Base-by-base conservation (phyloP, 2,113 vertebrate species). In the Craseonycteris thonglongyai region DNA sequence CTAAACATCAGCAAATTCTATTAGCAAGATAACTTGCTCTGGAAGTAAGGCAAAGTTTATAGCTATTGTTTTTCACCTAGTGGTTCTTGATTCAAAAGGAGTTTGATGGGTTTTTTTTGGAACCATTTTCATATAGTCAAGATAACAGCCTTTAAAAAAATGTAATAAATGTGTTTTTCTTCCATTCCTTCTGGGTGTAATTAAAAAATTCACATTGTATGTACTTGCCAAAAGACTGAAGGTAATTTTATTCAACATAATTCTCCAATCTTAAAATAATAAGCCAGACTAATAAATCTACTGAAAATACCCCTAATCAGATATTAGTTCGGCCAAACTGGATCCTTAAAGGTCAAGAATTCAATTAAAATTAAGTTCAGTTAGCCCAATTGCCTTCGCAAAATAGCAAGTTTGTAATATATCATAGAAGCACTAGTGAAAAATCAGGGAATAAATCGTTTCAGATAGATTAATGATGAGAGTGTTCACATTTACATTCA, bases 331-430 rank as follows among this genome's bases (percentile, higher is more conserved):
- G 61, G 88, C 42, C 78, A 94, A 96, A 86, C 86, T 93, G 47
- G 54, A 79, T 93, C 40, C 63, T 90, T 93, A 93, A 97, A 96
- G 95, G 90, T 95, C 61, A 97, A 94, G 92, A 90, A 93, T 95
- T 84, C 90, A 94, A 93, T 96, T 91, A 91, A 96, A 94, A 96
- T 96, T 95, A 84, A 33, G 61, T 66, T 26, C 16, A 95, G 75
- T 15, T 59, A 92, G 28, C 18, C 58, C 47, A 82, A 69, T 40
- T 95, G 33, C 88, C 63, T 93, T 96, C 89, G 87, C 40, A 93
- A 91, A 95, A 96, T 86, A 68, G 10, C 68, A 83, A 91, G 33
- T 82, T 86, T 88, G 22, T 88, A 96, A 90, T 63, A n/a, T 4
- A 7, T 95, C 93, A 92, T 72, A 65, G 68, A 65, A 84, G 92